Evolutionary conservation across 2,797 vertebrate species (phyloP).

Genomic region (Hoplostethus atlanticus): DNA sequence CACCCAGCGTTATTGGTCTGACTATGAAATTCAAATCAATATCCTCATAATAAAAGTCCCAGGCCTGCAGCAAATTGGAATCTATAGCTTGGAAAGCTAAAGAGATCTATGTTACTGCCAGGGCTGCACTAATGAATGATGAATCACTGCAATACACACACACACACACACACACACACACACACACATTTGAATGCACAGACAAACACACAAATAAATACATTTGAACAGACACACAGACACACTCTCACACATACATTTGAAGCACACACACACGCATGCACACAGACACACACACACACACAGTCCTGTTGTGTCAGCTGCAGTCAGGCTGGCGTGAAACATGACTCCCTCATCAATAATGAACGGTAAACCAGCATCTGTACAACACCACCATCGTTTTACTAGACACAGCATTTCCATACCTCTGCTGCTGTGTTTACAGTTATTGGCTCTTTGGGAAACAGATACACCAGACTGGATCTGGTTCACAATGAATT

Average conservation of each 20-base stretch:
- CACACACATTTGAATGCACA: not conserved
- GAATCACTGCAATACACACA: slow-evolving; percentile 56
- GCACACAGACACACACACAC: not conserved
- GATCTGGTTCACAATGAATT: slow-evolving; percentile 23
- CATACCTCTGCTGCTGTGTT: slow-evolving; percentile 42
- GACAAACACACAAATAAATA: slow-evolving; percentile 4
- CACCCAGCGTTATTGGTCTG: slow-evolving; percentile 55
- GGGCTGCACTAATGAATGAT: slow-evolving; percentile 64
- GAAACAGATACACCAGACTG: slow-evolving; percentile 13
- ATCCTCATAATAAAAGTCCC: slow-evolving; percentile 70
- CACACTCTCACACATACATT: too few species aligned
- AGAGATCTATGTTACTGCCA: slow-evolving; percentile 57
- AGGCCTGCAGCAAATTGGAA: slow-evolving; percentile 73
- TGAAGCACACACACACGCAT: not conserved
- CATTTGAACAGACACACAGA: not conserved
- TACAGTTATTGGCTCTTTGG: slow-evolving; percentile 38
- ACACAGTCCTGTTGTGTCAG: slow-evolving; percentile 6
- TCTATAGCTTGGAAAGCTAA: slow-evolving; percentile 57
- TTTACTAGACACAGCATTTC: slow-evolving; percentile 53
- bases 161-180: slow-evolving; percentile 7
- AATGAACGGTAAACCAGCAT: slow-evolving; percentile 56
- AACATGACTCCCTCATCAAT: slow-evolving; percentile 64
- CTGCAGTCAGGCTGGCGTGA: slow-evolving; percentile 47
- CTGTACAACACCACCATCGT: slow-evolving; percentile 47
- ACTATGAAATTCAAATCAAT: slow-evolving; percentile 78